A percentile compares a stretch with the other conserved stretches of the same genome.
phyloP scores from a whole-genome alignment of 2,113 vertebrate genomes.

The Gavialis gangeticus region DNA sequence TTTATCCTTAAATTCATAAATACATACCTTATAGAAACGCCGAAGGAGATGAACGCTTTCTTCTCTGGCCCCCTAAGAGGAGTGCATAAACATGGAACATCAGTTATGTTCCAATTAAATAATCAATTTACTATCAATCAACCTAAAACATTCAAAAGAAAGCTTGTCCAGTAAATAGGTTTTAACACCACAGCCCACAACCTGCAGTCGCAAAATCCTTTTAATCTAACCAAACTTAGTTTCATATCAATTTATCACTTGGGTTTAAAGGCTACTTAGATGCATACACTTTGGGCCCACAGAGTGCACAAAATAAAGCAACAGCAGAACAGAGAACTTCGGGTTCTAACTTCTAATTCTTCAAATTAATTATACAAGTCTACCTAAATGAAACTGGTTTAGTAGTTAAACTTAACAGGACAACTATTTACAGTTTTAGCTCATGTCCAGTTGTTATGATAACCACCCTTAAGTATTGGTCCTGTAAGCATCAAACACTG shows the following conservation, averaged over 20 bases:
- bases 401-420: neutral
- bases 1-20: neutral
- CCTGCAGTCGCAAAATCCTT: neutral
- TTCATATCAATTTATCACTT: no score
- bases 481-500: neutral
- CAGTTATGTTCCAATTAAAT: neutral
- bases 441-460: neutral
- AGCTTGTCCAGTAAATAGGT: neutral
- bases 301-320: neutral
- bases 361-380: neutral
- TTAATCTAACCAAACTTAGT: neutral
- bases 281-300: neutral
- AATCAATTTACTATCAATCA: neutral
- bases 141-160: neutral
- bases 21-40: slow-evolving; percentile 91
- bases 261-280: neutral
- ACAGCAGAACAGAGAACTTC: neutral
- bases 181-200: neutral
- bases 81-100: neutral
- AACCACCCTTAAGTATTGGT: neutral
- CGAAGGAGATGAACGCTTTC: slow-evolving; percentile 94
- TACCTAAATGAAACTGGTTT: neutral
- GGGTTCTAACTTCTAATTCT: neutral
- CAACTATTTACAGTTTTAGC: neutral
- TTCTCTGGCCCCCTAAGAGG: slow-evolving; percentile 91